phyloP scores from a whole-genome alignment of 2,113 vertebrate genomes.

The Limanda limanda region DNA sequence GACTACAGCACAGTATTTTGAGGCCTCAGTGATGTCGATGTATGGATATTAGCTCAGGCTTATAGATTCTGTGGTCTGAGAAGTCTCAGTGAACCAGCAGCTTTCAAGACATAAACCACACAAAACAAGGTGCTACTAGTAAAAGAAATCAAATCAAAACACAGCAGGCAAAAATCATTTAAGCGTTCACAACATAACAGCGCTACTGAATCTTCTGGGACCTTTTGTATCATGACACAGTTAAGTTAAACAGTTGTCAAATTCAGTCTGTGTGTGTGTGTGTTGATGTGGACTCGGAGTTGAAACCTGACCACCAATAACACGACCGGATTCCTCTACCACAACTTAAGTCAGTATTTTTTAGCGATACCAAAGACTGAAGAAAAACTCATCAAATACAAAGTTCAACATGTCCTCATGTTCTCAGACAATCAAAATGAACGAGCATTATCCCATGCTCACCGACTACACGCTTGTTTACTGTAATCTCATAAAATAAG shows the following conservation, averaged over 20 bases:
- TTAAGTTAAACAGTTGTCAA: not conserved
- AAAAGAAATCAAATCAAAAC: constrained; percentile 4
- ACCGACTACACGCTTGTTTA: constrained; percentile 26
- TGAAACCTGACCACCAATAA: not conserved
- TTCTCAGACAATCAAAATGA: constrained; percentile 2
- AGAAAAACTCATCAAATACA: not conserved
- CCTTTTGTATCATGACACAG: not conserved
- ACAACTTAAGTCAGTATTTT: not conserved
- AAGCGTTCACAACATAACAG: not conserved
- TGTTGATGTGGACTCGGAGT: not conserved
- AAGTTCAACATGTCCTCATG: not conserved
- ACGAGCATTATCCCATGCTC: constrained; percentile 4
- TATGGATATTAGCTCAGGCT: not conserved
- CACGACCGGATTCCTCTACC: too few species aligned
- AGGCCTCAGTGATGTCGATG: not conserved
- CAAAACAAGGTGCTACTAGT: not conserved
- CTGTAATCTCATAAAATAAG: constrained; percentile 19
- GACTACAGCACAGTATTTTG: constrained; percentile 3
- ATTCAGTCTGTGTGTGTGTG: not conserved
- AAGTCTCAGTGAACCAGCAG: not conserved
- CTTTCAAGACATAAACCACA: not conserved
- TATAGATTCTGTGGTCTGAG: not conserved
- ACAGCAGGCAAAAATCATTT: not conserved
- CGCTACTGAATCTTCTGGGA: not conserved
- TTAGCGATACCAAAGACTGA: not conserved